A percentile compares a stretch with the other conserved stretches of the same genome.
Conservation (phyloP, 2,113 vertebrate species). For the Corvus cornix region DNA sequence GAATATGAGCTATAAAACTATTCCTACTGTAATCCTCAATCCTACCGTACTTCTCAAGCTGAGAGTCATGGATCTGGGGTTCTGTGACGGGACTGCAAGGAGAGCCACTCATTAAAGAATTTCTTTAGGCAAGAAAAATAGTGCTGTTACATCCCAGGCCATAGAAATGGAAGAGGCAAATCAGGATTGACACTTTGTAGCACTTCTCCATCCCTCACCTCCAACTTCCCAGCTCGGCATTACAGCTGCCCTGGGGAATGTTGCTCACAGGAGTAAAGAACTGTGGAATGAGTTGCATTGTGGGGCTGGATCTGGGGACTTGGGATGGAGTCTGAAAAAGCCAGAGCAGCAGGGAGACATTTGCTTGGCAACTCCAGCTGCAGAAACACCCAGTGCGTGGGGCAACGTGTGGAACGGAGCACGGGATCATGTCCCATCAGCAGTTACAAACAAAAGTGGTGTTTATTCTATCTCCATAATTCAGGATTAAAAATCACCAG, state of each 20-base stretch:
- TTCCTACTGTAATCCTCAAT: neutral
- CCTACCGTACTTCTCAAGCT: neutral
- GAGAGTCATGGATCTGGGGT: neutral
- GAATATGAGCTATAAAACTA: neutral
- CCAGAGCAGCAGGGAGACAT: neutral
- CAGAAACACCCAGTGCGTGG: neutral
- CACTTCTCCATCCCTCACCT: neutral
- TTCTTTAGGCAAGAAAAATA: neutral
- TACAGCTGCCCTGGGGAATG: neutral
- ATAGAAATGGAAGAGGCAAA: neutral
- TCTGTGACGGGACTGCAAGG: neutral
- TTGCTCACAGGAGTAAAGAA: neutral
- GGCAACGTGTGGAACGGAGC: rapidly evolving
- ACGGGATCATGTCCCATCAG: neutral
- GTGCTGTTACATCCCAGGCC: neutral
- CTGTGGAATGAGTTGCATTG: too few species aligned
- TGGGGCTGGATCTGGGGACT: neutral
- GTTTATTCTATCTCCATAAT: neutral
- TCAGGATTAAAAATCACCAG: neutral
- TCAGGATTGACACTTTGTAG: neutral
- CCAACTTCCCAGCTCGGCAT: neutral
- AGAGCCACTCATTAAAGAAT: neutral
- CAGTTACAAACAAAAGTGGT: neutral
- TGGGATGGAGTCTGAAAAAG: neutral
- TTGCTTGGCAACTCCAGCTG: neutral